These are phyloP conservation scores for Poeciliopsis gracilis DNA, from an alignment of 2,797 vertebrate genomes.

Conservation along the genomic window DNA sequence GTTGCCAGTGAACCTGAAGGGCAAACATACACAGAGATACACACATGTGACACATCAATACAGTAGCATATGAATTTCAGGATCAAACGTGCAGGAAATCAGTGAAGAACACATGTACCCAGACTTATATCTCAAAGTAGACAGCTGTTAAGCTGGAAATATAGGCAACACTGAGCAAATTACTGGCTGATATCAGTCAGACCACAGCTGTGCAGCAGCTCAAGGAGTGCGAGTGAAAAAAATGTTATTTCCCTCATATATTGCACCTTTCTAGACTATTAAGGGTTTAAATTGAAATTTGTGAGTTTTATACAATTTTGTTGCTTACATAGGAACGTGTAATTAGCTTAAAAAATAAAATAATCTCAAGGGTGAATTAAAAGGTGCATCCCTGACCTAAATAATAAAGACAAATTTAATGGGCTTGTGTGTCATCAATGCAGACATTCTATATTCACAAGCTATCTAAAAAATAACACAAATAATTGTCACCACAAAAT, in stretches of 20 bases:
- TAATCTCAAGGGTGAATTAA: background rate
- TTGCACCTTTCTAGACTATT: conserved; percentile 28
- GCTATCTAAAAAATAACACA: background rate
- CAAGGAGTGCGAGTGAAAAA: conserved; percentile 24
- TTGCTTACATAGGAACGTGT: background rate
- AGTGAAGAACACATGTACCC: conserved; percentile 16
- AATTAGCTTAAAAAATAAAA: background rate
- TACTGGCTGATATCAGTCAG: conserved; percentile 51
- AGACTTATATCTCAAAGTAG: conserved; percentile 47
- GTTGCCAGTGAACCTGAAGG: conserved; percentile 92
- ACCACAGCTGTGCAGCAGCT: conserved; percentile 55
- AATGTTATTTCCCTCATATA: conserved; percentile 35
- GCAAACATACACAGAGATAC: conserved; percentile 20
- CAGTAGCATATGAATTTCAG: conserved; percentile 7
- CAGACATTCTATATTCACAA: background rate
- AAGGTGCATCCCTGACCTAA: background rate
- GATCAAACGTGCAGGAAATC: conserved; percentile 7
- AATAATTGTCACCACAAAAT: background rate
- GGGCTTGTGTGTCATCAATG: background rate
- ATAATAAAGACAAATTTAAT: background rate
- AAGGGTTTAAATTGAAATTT: background rate
- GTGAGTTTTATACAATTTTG: background rate
- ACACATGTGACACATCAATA: conserved; percentile 1
- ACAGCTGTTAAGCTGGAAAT: conserved; percentile 35
- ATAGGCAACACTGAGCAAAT: conserved; percentile 52